Conservation (phyloP, 1,140 invertebrate genomes). For the Camponotus vicinus region DNA sequence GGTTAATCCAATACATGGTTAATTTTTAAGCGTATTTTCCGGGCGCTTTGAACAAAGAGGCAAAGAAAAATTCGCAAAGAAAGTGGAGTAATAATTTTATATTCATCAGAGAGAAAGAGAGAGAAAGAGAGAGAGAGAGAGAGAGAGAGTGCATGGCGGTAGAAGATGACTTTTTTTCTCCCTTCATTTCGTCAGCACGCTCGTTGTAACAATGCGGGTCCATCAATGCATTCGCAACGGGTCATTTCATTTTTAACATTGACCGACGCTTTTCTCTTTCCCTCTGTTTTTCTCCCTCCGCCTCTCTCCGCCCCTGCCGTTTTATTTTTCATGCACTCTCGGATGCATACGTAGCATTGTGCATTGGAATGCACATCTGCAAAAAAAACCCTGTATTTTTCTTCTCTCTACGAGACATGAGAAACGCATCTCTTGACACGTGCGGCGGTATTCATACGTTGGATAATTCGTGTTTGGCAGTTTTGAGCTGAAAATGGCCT, state of each 20-base stretch:
- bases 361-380: conserved; percentile 43
- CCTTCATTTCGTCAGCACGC: conserved; percentile 23
- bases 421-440: conserved; percentile 39
- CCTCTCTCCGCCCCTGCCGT: not conserved
- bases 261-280: not conserved
- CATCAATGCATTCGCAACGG: conserved; percentile 49
- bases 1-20: not conserved
- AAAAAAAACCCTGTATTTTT: conserved; percentile 27
- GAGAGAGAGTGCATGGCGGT: not conserved
- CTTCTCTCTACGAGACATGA: conserved; percentile 17
- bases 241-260: conserved; percentile 62
- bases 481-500: not conserved
- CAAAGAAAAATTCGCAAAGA: not conserved
- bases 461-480: not conserved
- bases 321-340: conserved; percentile 44
- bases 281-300: no score
- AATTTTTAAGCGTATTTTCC: conserved; percentile 14
- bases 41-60: no score
- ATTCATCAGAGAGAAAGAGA: not conserved
- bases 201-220: conserved; percentile 49
- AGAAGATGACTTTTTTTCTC: not conserved
- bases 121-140: not conserved
- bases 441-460: not conserved
- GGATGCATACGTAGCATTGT: conserved; percentile 19
- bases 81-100: conserved; percentile 49